Evolutionary conservation across 1,140 invertebrate genomes (phyloP).

Genomic region (Tenebrio molitor): DNA sequence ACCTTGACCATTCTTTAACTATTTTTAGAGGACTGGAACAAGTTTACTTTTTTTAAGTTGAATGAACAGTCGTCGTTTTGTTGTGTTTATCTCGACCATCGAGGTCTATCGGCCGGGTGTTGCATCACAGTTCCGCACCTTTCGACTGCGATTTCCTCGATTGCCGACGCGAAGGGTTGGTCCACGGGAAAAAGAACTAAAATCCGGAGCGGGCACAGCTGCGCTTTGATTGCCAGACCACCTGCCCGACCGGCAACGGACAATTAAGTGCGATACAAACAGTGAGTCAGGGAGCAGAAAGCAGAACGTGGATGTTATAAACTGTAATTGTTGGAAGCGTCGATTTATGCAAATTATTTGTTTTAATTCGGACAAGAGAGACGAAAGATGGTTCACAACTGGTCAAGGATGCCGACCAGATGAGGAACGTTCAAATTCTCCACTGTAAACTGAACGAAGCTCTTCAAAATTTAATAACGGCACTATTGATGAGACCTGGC

Average conservation of each 20-base stretch:
- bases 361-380: conserved; percentile 1
- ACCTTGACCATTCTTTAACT: conserved; percentile 42
- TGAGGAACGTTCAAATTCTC: too few relatives aligned
- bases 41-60: conserved; percentile 45
- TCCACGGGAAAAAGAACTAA: neutral
- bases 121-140: neutral
- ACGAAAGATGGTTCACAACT: conserved; percentile 8
- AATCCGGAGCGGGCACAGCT: neutral
- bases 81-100: conserved; percentile 19
- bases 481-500: too few relatives aligned
- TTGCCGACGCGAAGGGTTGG: neutral
- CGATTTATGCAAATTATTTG: conserved; percentile 20
- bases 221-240: conserved; percentile 17
- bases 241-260: neutral
- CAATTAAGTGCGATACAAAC: conserved; percentile 25
- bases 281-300: conserved; percentile 19
- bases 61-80: conserved; percentile 38
- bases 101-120: conserved; percentile 4
- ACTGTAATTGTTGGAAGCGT: neutral
- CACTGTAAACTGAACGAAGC: too few relatives aligned
- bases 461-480: too few relatives aligned
- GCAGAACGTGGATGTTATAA: conserved; percentile 27
- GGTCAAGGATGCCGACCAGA: neutral
- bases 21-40: conserved; percentile 45
- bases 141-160: conserved; percentile 7